Base-by-base conservation (phyloP, 2,888 invertebrate genomes). In the Leucania comma region DNA sequence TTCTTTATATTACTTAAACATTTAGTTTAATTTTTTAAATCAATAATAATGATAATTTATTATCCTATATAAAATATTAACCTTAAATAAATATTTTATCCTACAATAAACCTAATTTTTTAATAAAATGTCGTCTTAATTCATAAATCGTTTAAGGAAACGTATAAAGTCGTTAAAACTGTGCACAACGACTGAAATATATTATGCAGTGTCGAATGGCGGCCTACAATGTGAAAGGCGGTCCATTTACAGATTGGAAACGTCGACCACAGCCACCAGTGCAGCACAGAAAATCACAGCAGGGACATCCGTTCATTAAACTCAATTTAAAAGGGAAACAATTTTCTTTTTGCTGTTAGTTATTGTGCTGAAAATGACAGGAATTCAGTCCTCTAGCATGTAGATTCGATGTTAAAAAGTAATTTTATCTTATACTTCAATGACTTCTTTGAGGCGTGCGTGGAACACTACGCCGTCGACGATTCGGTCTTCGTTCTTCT, bases 211-310 rank as follows among this genome's bases (percentile, higher is more conserved):
- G 53, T 64, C 53, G 26, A 68, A 79, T 61, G 26, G 54, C 35
- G 20, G 69, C 22, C n/a, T 24, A 63, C 62, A 71, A 57, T 54
- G 56, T 26, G 57, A 61, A 63, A 60, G 38, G 38, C 59, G 42
- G 68, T 75, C 77, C 81, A 82, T 83, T 75, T 75, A 71, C 72
- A 75, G 61, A 81, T 83, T 83, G 82, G 35, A 69, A 38, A 50
- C 58, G 69, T 63, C 61, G 48, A 75, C 54, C 58, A 50, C 73
- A 57, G 35, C 75, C n/a, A 29, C 51, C 20, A 20, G 22, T 48
- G 51, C 42, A 51, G 32, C 22, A 38, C 38, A 72, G 58, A 46
- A 54, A 62, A 63, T 48, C 46, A 42, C 64, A 42, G 46, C 35
- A 42, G 14, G 48, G 17, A 53, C 32, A 54, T 64, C 20, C 14